Conservation (phyloP, 2,113 vertebrate species). For the Acanthisitta chloris region DNA sequence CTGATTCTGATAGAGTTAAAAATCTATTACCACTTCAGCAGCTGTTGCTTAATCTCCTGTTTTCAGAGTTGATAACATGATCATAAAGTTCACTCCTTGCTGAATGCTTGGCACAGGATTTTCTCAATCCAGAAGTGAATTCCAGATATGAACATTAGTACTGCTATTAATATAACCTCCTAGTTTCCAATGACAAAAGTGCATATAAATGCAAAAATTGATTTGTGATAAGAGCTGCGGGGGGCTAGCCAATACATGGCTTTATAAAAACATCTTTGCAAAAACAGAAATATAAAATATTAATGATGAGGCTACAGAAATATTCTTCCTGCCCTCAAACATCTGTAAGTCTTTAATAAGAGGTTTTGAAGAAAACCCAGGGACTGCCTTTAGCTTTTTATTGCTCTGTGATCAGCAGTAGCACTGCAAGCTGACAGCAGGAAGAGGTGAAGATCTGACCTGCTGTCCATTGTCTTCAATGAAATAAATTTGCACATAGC, state of each 20-base stretch:
- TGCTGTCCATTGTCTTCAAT: neutral
- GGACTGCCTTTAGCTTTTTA: neutral
- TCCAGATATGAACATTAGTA: constrained; percentile 33
- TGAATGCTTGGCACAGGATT: constrained; percentile 27
- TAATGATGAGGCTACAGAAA: neutral
- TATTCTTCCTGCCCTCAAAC: neutral
- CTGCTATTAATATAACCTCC: constrained; percentile 4
- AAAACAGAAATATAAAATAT: neutral
- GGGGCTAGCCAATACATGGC: neutral
- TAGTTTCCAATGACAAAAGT: constrained; percentile 13
- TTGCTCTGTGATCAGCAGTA: neutral
- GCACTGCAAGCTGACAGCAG: neutral
- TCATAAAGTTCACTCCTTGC: constrained; percentile 62
- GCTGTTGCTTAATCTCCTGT: constrained; percentile 51
- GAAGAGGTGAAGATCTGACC: neutral
- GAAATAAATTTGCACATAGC: neutral
- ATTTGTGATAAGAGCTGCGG: neutral
- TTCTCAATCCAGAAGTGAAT: constrained; percentile 43
- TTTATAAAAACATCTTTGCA: neutral
- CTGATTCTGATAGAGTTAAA: constrained; percentile 26
- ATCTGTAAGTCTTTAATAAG: neutral
- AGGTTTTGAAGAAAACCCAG: neutral
- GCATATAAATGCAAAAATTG: neutral
- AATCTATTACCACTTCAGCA: constrained; percentile 37
- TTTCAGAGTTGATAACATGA: constrained; percentile 60